Conservation (phyloP, 2,888 invertebrate genomes). For the Phragmatobia fuliginosa region DNA sequence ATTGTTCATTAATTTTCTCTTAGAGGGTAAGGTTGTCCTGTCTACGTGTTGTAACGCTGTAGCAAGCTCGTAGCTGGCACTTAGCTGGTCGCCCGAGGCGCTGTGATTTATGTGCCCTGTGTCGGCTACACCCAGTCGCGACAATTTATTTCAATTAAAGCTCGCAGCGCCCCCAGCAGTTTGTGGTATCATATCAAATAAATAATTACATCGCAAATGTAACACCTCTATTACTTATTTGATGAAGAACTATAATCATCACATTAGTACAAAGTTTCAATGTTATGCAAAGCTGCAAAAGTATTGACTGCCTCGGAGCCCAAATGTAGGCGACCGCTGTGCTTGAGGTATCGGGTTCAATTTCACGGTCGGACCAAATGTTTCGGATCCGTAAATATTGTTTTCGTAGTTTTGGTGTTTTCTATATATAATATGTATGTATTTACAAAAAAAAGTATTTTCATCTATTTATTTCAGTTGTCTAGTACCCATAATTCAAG, state of each 20-base stretch:
- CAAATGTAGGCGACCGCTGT: too few relatives aligned
- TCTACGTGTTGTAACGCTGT: conserved; percentile 59
- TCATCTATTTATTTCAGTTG: too few relatives aligned
- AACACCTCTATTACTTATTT: conserved; percentile 42
- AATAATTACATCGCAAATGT: conserved; percentile 57
- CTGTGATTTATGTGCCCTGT: conserved; percentile 84
- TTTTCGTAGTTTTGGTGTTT: too few relatives aligned
- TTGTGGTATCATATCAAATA: conserved; percentile 51
- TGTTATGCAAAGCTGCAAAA: neutral
- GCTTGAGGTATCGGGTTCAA: too few relatives aligned
- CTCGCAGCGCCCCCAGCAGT: conserved; percentile 67
- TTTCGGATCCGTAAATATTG: too few relatives aligned
- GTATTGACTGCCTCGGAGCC: too few relatives aligned
- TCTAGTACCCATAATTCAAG: too few relatives aligned
- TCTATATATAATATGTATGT: too few relatives aligned
- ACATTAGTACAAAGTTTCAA: neutral
- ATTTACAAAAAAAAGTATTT: too few relatives aligned
- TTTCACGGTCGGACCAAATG: too few relatives aligned
- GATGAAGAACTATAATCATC: conserved; percentile 19
- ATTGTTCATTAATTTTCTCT: neutral
- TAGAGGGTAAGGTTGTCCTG: conserved; percentile 24
- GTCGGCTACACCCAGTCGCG: conserved; percentile 77
- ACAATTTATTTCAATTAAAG: conserved; percentile 87
- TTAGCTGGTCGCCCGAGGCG: conserved; percentile 83
- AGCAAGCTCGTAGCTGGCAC: conserved; percentile 76